Evolutionary conservation across 2,113 vertebrate genomes (phyloP), one percentile per base, ranked within the genome.

Genomic region (Ceuthmochares aereus): DNA sequence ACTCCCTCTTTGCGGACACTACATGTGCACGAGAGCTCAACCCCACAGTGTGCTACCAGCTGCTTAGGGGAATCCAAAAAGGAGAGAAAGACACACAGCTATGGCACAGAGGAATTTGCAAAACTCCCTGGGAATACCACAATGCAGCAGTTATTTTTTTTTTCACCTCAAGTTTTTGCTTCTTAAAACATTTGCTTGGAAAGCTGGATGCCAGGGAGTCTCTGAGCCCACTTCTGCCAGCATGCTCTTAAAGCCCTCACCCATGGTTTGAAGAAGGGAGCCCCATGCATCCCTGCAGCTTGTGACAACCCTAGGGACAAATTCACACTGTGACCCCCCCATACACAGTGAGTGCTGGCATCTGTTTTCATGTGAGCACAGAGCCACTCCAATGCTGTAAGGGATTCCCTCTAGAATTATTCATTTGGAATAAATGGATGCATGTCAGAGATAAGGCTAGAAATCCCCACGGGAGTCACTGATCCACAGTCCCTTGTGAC

Each of bases 71-170:
- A 90, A 93, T 93, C 80, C 73, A 36, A 64, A 56, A 78, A 78
- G 70, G 8, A 52, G 25, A 66, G 43, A 54, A 92, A 87, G 40
- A 59, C 76, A 51, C 79, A 66, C 93, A 81, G 64, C 60, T 90
- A 63, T 1, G 69, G 78, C 92, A 76, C 72, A 92, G 76, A 95
- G 73, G 96, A 90, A 96, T 97, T 72, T 36, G 74, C 80, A 82
- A 87, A 96, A 89, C 89, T 86, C 84, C 84, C 62, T 45, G 93
- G 93, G 90, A 93, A 94, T 90, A 93, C 66, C 62, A 64, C 80
- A 69, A 8, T 93, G 60, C 72, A 77, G 88, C 88, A 56, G 83
- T 90, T 95, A 83, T 95, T 94, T 97, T 45, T 13, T 40, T 40
- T 96, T 96, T 95, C 95, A 95, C 89, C 91, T 34, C 26, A 5